These are phyloP conservation scores for Tiliacea aurago DNA, from an alignment of 2,888 invertebrate species.

Conservation along the genomic window DNA sequence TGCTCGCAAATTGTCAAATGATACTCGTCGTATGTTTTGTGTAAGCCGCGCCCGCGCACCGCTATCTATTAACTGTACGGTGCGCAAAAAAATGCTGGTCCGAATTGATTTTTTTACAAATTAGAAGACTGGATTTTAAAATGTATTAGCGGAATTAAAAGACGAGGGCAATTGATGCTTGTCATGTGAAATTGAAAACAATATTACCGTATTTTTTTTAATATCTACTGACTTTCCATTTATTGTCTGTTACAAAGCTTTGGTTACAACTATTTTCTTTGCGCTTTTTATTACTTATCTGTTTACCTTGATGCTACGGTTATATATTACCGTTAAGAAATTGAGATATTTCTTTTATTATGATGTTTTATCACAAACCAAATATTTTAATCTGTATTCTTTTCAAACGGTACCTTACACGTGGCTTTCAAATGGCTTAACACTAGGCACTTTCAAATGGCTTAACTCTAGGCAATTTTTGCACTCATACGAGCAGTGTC, in stretches of 20 bases:
- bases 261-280: neutral
- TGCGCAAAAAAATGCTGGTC: slow-evolving; percentile 55
- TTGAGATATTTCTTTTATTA: neutral
- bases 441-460: slow-evolving; percentile 17
- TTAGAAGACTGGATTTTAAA: slow-evolving; percentile 25
- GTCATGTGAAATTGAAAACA: slow-evolving; percentile 18
- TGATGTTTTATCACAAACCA: neutral
- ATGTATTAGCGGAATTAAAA: slow-evolving; percentile 28
- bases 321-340: neutral
- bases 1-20: slow-evolving; percentile 91
- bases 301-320: too few species aligned
- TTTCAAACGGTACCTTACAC: slow-evolving; percentile 42
- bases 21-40: slow-evolving; percentile 89
- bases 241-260: neutral
- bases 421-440: slow-evolving; percentile 42
- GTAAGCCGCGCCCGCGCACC: slow-evolving; percentile 83
- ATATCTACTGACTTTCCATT: neutral
- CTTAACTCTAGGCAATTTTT: slow-evolving; percentile 26
- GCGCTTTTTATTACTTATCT: neutral
- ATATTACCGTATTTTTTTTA: neutral
- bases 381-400: neutral
- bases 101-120: slow-evolving; percentile 51
- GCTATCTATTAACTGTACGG: slow-evolving; percentile 79
- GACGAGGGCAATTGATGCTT: slow-evolving; percentile 1
- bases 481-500: neutral